Base-by-base conservation (phyloP, 2,888 invertebrate species). In the Drosophila greeni region DNA sequence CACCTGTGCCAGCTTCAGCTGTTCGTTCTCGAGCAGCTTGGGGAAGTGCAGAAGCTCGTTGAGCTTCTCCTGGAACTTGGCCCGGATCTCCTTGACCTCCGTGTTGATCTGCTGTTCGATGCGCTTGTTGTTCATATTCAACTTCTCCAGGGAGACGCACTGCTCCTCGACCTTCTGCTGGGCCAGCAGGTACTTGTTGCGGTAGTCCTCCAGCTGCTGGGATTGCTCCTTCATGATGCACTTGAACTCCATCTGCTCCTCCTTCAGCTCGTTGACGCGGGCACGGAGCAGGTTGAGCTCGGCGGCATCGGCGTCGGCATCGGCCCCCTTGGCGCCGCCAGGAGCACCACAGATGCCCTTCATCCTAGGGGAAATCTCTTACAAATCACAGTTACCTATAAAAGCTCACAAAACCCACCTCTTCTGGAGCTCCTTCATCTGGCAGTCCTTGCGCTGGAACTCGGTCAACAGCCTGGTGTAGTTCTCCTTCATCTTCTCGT, bases 91-190 rank as follows among this genome's bases (percentile, higher is more conserved):
- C 55, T 87, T 86, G 3, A 89, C 81, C 75, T 89, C 88, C 0
- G 79, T 77, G 55, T 89, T 88, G 33, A 89, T 87, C 73, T 88
- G 88, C 52, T 84, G 85, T 51, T 88, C 88, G 23, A 89, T 88
- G 20, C 86, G 85, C 60, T 87, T 86, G 57, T 89, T 89, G 56
- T 86, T 88, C 83, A 86, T 82, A 40, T 87, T 87, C 0, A 88
- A 80, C 56, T 87, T 88, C 23, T 87, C 85, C 2, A 89, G 70
- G 6, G 85, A 77, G 20, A 84, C 86, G 26, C 84, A 81, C 71
- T 88, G 88, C 45, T 88, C 87, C 66, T 88, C 88, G 8, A 88
- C 87, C 66, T 87, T 87, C 64, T 88, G 88, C 68, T 88, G 87
- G 0, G 88, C 87, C 14, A 77, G 66, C 33, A 89, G 66, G 59